Evolutionary conservation across 1,140 invertebrate species (phyloP).

Genomic region (Brachystomella parvula): DNA sequence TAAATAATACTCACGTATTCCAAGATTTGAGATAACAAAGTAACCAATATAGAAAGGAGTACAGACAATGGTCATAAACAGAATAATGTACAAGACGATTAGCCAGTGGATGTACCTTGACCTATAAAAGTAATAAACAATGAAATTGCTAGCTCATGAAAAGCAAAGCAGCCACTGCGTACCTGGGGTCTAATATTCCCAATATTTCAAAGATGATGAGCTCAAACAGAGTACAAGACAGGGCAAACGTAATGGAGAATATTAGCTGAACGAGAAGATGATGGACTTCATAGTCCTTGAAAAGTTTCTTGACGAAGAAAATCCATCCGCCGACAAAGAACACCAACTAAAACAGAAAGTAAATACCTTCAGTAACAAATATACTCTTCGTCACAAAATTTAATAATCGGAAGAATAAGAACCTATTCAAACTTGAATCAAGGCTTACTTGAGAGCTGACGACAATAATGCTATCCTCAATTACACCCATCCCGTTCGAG

Average conservation of each 20-base stretch:
- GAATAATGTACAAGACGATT: slow-evolving; percentile 76
- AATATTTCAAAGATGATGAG: slow-evolving; percentile 99
- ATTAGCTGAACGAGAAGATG: slow-evolving; percentile 88
- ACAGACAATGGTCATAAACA: slow-evolving; percentile 90
- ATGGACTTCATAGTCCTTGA: slow-evolving; percentile 96
- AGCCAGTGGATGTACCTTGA: slow-evolving; percentile 96
- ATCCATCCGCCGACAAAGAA: slow-evolving; percentile 97
- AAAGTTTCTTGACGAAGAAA: slow-evolving; percentile 97
- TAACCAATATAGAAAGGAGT: slow-evolving; percentile 97
- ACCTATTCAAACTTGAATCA: not conserved
- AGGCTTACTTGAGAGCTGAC: slow-evolving; percentile 57
- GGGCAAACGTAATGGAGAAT: slow-evolving; percentile 91
- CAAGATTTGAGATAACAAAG: slow-evolving; percentile 83
- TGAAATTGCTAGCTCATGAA: slow-evolving; percentile 9
- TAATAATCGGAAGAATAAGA: not conserved
- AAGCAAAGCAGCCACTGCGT: slow-evolving; percentile 38
- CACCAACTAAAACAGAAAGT: slow-evolving; percentile 60
- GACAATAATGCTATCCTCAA: slow-evolving; percentile 60
- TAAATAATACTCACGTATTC: slow-evolving; percentile 64
- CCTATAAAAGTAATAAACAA: slow-evolving; percentile 47
- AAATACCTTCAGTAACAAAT: not conserved
- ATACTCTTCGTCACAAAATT: not conserved
- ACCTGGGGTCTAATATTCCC: slow-evolving; percentile 76
- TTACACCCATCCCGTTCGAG: slow-evolving; percentile 44
- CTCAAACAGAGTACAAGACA: slow-evolving; percentile 99